Evolutionary conservation across 1,140 invertebrate species (phyloP).

Genomic region (Oryctes rhinoceros): DNA sequence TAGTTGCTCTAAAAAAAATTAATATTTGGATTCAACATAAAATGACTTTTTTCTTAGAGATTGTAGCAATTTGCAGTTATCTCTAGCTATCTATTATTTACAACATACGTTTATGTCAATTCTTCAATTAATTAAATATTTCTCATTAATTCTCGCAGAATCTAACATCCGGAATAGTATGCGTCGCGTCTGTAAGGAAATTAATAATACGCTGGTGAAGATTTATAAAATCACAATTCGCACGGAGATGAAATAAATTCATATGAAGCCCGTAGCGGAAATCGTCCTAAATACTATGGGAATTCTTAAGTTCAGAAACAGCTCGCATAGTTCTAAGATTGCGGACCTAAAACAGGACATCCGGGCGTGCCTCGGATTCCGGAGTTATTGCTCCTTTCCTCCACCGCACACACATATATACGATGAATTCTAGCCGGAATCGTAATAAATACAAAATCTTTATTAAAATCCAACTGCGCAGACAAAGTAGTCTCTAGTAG

Average conservation of each 20-base stretch:
- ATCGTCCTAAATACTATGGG: slow-evolving; percentile 34
- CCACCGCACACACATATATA: background rate
- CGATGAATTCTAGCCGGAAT: background rate
- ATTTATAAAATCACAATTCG: slow-evolving; percentile 31
- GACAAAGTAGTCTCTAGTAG: background rate
- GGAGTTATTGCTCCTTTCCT: slow-evolving; percentile 49
- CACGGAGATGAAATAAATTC: slow-evolving; percentile 34
- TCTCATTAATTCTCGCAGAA: too few species aligned
- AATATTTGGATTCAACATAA: too few species aligned
- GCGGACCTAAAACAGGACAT: slow-evolving; percentile 50
- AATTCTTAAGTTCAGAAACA: slow-evolving; percentile 48
- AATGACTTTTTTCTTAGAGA: too few species aligned
- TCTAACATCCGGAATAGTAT: too few species aligned
- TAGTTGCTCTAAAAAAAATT: too few species aligned
- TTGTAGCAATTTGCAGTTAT: too few species aligned
- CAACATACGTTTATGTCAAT: too few species aligned
- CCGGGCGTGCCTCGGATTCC: slow-evolving; percentile 52
- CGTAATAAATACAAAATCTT: slow-evolving; percentile 15
- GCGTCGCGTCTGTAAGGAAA: background rate
- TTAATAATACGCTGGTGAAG: slow-evolving; percentile 17
- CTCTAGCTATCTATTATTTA: too few species aligned
- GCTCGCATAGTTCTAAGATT: slow-evolving; percentile 47
- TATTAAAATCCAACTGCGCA: slow-evolving; percentile 20
- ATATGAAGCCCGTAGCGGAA: slow-evolving; percentile 18
- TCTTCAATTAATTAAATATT: too few species aligned